These are phyloP conservation scores for Sebastes elongatus DNA, from an alignment of 2,797 vertebrate genomes.

Conservation along the genomic window DNA sequence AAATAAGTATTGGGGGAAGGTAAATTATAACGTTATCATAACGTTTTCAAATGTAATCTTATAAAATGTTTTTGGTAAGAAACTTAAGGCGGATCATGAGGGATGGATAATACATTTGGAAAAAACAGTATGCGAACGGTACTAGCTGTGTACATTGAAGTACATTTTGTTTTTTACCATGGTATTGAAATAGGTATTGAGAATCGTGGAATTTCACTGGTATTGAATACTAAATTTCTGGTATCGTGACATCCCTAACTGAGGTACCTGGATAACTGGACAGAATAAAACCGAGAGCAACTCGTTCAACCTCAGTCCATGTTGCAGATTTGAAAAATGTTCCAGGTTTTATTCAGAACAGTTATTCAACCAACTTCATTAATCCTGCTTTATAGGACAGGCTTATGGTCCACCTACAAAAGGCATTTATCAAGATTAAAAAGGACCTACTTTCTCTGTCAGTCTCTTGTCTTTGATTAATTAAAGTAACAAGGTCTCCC, in stretches of 20 bases:
- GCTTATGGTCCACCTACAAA: background rate
- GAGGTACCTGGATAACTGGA: background rate
- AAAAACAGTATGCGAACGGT: too few species aligned
- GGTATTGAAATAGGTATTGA: too few species aligned
- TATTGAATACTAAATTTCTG: too few species aligned
- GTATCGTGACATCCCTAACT: background rate
- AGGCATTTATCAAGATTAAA: background rate
- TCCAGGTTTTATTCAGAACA: background rate
- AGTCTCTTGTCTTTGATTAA: conserved; percentile 30
- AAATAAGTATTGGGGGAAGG: too few species aligned
- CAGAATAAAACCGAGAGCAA: background rate
- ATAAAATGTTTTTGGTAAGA: too few species aligned
- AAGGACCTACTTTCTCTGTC: background rate
- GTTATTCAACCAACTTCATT: conserved; percentile 2
- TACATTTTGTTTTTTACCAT: too few species aligned
- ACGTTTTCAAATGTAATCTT: too few species aligned
- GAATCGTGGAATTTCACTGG: too few species aligned
- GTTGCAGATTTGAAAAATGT: background rate
- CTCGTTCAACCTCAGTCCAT: background rate
- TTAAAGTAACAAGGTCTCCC: background rate
- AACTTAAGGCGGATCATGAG: too few species aligned
- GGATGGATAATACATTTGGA: too few species aligned
- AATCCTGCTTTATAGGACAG: background rate
- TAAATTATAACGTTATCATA: too few species aligned
- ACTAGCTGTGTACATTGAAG: too few species aligned